Percentiles rank a stretch among this genome's conserved stretches.
Evolutionary conservation across 2,113 vertebrate species (phyloP).

Genomic region (Anguilla rostrata): DNA sequence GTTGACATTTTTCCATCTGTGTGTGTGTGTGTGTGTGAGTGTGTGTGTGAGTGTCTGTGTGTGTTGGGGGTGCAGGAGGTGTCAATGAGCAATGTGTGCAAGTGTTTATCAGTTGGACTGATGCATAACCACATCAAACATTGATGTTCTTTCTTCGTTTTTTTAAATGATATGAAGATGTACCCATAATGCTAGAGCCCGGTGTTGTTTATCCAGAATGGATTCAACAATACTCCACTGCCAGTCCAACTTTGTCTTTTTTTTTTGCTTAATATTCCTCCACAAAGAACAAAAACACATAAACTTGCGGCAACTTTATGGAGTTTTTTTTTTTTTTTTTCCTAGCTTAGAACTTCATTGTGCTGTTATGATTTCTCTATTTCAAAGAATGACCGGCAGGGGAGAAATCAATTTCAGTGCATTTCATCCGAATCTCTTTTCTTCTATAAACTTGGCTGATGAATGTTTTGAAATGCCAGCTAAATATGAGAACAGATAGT

Average conservation of each 20-base stretch:
- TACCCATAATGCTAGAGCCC: too few relatives aligned
- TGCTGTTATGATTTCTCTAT: background rate
- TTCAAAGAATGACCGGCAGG: background rate
- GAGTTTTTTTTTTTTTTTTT: background rate
- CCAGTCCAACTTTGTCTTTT: background rate
- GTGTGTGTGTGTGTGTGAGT: too few relatives aligned
- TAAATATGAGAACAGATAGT: background rate
- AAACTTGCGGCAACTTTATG: background rate
- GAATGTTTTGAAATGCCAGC: background rate
- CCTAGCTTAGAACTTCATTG: background rate
- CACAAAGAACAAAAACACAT: background rate
- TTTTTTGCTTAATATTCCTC: background rate
- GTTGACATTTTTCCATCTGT: too few relatives aligned
- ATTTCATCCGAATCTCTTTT: background rate
- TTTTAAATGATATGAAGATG: too few relatives aligned
- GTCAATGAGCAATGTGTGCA: background rate
- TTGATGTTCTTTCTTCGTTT: too few relatives aligned
- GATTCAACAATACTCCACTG: background rate
- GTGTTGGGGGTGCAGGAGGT: too few relatives aligned
- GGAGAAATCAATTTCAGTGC: background rate
- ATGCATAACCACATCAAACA: too few relatives aligned
- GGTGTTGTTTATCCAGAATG: too few relatives aligned
- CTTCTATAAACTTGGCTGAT: background rate
- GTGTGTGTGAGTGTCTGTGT: too few relatives aligned
- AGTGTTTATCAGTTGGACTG: background rate